Base-by-base conservation (phyloP, 2,888 invertebrate genomes). In the Ophraella communa region DNA sequence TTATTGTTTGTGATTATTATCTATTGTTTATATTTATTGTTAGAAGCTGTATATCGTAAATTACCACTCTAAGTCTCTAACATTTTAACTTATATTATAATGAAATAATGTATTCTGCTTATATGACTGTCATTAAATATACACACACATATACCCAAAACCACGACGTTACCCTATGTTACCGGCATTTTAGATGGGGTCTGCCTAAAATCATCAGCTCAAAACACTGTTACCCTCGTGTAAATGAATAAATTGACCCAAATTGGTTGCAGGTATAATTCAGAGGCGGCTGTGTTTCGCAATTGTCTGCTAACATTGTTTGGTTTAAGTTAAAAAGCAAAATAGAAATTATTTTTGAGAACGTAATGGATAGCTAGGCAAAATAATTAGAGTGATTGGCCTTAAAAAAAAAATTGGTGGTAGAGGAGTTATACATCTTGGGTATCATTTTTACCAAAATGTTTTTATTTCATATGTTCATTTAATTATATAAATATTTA, bases 171-270 rank as follows among this genome's bases (percentile, higher is more conserved):
- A 55, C 17, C 33, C 23, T 18, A 21, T 35, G 33, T 49, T 24
- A 53, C 52, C 52, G 52, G 52, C 44, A 60, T 60, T 60, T 60
- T 52, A 60, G 17, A 17, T 27, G 23, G 27, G 60, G 52, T 53
- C 27, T 35, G 52, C 53, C 44, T 30, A 44, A 53, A 60, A 60
- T 60, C 60, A 60, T 30, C 60, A 60, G 49, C 52, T 52, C 60
- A 60, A 53, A 60, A 60, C 60, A 60, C 53, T 60, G 42, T 60
- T 52, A 60, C 52, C 52, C 27, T 44, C 42, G 24, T 52, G 60
- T 60, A 60, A 60, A 60, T 60, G 47, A 30, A 53, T 60, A 60
- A 60, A 60, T 60, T 60, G 52, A 52, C 60, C 60, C 30, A 30
- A 60, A 52, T 60, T 60, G 52, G 52, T 27, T 39, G 44, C 52